Base-by-base conservation (phyloP, 2,888 invertebrate species). In the Alcis repandata region DNA sequence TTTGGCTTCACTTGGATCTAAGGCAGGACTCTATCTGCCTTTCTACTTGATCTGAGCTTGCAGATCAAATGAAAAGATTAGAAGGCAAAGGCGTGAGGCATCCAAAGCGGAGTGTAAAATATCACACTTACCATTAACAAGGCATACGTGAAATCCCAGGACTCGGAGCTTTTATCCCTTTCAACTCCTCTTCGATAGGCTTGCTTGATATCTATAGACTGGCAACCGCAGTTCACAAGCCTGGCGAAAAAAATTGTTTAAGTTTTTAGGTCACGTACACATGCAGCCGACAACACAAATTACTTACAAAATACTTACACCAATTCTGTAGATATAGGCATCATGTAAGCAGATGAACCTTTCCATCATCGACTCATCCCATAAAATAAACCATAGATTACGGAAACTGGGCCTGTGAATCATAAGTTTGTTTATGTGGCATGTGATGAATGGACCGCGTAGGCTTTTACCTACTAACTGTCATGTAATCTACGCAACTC, bases 301-400 rank as follows among this genome's bases (percentile, higher is more conserved):
- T 27, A 4, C 6, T 4, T 4, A 27, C 27, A 27, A 36, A 36
- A 15, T 41, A 41, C 17, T 17, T 41, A 41, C 17, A 19, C 6
- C 38, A 19, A 19, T 17, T 0, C 17, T 11, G 10, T 33, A 11
- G 4, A 1, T 2, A 8, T 32, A 17, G 4, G n/a, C 3, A 8
- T 7, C 19, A 1, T 43, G 32, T 56, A 56, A 32, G 13, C 54
- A 43, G 20, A 43, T 33, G 22, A 13, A 13, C 54, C 43, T 17
- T 43, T 56, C 54, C 54, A 56, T 56, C 53, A 40, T 40, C 53
- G 40, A 27, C 40, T 41, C 40, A 53, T 53, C 53, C 27, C 40
- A 53, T 40, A 53, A 58, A 52, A 59, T 58, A 63, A 27, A 41
- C 49, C 22, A 53, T 53, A 48, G 40, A 33, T 22, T 53, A 57